Conservation (phyloP, 2,113 vertebrate species). For the Equus przewalskii region DNA sequence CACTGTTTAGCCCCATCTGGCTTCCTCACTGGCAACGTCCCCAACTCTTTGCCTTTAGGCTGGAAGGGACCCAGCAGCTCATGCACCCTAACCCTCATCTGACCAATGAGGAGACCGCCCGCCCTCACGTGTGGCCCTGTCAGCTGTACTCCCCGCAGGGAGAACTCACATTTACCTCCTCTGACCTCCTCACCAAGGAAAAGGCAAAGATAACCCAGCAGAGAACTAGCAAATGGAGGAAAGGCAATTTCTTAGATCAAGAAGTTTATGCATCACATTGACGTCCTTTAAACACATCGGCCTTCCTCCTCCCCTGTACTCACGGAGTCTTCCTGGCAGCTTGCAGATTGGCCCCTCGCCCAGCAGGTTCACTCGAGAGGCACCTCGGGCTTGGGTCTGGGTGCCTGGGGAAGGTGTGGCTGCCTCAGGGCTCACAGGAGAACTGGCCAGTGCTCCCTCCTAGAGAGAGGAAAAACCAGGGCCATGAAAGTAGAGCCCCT, state of each 20-base stretch:
- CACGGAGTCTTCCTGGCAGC: constrained; percentile 92
- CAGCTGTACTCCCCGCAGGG: background rate
- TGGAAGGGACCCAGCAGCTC: background rate
- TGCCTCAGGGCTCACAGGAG: background rate
- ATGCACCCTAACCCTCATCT: background rate
- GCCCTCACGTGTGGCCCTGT: background rate
- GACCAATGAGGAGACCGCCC: background rate
- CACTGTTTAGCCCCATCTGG: background rate
- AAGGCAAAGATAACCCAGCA: constrained; percentile 5
- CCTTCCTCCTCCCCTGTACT: constrained; percentile 79
- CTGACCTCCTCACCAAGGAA: background rate
- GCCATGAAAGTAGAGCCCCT: background rate
- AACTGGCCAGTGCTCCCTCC: constrained; percentile 64
- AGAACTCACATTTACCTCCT: background rate
- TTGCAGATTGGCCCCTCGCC: constrained; percentile 88
- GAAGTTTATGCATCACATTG: background rate
- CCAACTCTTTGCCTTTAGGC: background rate
- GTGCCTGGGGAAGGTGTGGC: background rate
- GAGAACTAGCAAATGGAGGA: background rate
- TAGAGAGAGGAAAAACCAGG: constrained; percentile 61
- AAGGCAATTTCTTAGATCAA: background rate
- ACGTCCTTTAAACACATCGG: background rate
- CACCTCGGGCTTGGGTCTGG: constrained; percentile 16
- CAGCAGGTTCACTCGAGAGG: constrained; percentile 14
- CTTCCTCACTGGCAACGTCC: background rate